Evolutionary conservation across 2,113 vertebrate genomes (phyloP).

Genomic region (Xiphophorus maculatus): DNA sequence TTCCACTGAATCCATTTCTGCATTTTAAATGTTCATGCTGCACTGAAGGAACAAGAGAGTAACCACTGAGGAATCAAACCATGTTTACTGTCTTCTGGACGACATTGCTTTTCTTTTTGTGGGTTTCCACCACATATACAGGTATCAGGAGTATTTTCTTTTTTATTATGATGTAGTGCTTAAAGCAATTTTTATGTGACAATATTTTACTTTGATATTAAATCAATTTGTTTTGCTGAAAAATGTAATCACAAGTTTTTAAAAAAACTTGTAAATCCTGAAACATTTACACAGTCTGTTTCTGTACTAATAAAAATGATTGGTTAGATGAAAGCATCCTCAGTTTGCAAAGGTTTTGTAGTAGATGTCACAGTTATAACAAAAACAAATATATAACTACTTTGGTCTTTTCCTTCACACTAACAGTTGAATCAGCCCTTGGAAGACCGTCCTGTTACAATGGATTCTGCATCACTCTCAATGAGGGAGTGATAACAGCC

Average conservation of each 20-base stretch:
- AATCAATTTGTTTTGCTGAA: background rate
- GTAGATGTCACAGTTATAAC: background rate
- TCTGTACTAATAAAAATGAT: too few relatives aligned
- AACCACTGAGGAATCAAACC: background rate
- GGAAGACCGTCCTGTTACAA: accelerated
- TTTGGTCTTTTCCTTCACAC: background rate
- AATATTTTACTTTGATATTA: background rate
- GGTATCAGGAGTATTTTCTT: constrained; percentile 25
- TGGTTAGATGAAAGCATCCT: too few relatives aligned
- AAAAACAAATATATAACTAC: background rate
- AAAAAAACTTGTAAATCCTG: too few relatives aligned
- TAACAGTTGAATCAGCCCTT: background rate
- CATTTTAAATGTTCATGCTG: background rate
- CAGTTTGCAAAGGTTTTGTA: background rate
- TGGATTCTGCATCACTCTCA: constrained; percentile 18
- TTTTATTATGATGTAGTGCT: background rate
- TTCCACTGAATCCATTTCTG: constrained; percentile 7
- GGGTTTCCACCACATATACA: background rate
- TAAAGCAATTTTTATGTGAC: background rate
- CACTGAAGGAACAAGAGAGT: background rate
- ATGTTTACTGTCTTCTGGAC: constrained; percentile 50
- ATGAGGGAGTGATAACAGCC: constrained; percentile 19
- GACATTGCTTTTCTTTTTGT: constrained; percentile 18
- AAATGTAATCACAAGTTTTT: background rate
- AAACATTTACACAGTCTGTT: too few relatives aligned